Conservation (phyloP, 2,797 vertebrate species). For the Hybognathus amarus region DNA sequence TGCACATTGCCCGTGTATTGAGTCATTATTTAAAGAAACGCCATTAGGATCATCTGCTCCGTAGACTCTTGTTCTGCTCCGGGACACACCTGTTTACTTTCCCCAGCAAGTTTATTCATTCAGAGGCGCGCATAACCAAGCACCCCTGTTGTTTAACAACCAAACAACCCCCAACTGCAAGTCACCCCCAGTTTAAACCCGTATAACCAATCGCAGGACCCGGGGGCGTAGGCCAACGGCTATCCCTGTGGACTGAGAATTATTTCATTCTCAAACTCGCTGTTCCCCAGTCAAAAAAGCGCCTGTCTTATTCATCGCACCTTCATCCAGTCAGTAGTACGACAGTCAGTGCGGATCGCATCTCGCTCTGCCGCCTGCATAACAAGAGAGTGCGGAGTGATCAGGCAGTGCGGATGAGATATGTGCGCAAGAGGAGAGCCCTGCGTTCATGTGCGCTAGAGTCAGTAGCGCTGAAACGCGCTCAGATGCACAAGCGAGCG, state of each 20-base stretch:
- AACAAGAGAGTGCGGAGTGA: slow-evolving; percentile 48
- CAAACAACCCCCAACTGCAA: slow-evolving; percentile 18
- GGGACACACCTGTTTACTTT: slow-evolving; percentile 54
- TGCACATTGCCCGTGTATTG: not conserved
- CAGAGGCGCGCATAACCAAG: slow-evolving; percentile 45
- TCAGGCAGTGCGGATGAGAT: slow-evolving; percentile 44
- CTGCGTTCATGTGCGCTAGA: slow-evolving; percentile 58
- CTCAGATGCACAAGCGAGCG: slow-evolving; percentile 56
- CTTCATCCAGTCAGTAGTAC: slow-evolving; percentile 60
- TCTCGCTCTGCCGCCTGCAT: slow-evolving; percentile 65
- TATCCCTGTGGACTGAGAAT: slow-evolving; percentile 51
- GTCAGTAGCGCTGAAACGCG: slow-evolving; percentile 63
- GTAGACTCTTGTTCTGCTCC: not conserved
- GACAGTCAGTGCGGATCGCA: slow-evolving; percentile 74
- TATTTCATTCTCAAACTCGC: slow-evolving; percentile 45
- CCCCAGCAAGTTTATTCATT: slow-evolving; percentile 45
- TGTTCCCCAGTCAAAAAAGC: slow-evolving; percentile 11
- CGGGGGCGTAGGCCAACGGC: slow-evolving; percentile 60
- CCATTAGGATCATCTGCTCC: slow-evolving; percentile 6
- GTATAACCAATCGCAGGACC: slow-evolving; percentile 73
- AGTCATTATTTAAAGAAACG: not conserved
- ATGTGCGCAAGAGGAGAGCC: slow-evolving; percentile 34
- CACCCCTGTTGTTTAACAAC: slow-evolving; percentile 51
- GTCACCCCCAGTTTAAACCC: slow-evolving; percentile 29
- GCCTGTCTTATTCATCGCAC: slow-evolving; percentile 41